A percentile compares a stretch with the other conserved stretches of the same genome.
Evolutionary conservation across 92 coral and sea anemone species (phyloP).

Genomic region (Virgularia gustaviana): DNA sequence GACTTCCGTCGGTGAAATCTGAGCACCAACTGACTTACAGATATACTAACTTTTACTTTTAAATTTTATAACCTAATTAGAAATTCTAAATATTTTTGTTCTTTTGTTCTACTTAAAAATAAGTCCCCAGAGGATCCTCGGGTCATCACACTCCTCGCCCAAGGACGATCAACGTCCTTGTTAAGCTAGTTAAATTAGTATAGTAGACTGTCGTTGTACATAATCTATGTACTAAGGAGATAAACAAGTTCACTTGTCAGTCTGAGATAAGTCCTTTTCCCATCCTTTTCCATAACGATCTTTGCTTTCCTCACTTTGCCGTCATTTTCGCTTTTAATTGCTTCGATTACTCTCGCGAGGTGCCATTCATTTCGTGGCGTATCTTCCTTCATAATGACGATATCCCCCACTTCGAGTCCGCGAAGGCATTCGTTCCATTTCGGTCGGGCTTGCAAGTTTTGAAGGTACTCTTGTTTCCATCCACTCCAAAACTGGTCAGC

Average conservation of each 20-base stretch:
- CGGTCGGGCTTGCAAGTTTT: constrained; percentile 38
- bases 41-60: no score
- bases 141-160: constrained; percentile 48
- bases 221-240: no score
- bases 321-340: constrained; percentile 40
- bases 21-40: no score
- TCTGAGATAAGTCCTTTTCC: constrained; percentile 4
- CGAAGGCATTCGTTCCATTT: constrained; percentile 35
- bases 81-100: no score
- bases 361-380: constrained; percentile 45
- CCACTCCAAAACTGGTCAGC: constrained; percentile 53
- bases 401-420: constrained; percentile 39
- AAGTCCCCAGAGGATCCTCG: no score
- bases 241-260: constrained; percentile 36
- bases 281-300: background rate
- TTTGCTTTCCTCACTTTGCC: constrained; percentile 43
- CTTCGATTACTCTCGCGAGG: constrained; percentile 37
- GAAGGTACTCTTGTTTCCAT: constrained; percentile 56
- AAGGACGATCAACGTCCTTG: constrained; percentile 36
- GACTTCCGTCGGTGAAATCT: no score
- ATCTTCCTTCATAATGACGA: constrained; percentile 41
- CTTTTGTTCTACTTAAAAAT: no score
- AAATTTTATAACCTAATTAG: no score
- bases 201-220: background rate
- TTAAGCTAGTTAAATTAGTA: no score